Conservation (phyloP, 2,888 invertebrate species). For the Epiblema foenella region DNA sequence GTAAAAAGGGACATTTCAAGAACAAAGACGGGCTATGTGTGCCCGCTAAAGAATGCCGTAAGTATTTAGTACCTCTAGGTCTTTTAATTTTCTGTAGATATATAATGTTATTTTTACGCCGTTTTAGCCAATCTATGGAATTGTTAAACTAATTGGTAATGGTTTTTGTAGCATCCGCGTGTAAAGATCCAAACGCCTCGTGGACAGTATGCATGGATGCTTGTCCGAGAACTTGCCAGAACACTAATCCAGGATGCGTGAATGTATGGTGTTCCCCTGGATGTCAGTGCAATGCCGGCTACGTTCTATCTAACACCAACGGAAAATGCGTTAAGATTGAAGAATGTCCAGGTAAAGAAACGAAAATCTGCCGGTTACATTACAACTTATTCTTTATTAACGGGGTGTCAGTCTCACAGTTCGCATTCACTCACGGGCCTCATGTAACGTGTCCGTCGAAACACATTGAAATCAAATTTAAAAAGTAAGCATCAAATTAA, state of each 20-base stretch:
- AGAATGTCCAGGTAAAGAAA: slow-evolving; percentile 38
- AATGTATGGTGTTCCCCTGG: slow-evolving; percentile 21
- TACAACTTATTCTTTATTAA: no score
- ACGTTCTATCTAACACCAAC: slow-evolving; percentile 32
- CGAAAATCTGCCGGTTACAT: no score
- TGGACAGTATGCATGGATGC: slow-evolving; percentile 40
- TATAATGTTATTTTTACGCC: no score
- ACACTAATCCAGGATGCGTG: slow-evolving; percentile 37
- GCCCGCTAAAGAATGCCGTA: slow-evolving; percentile 36
- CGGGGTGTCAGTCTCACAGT: no score
- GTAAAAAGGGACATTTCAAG: slow-evolving; percentile 40
- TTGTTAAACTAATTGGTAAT: no score
- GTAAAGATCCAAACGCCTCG: slow-evolving; percentile 45
- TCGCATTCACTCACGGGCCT: no score
- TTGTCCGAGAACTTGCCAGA: slow-evolving; percentile 43
- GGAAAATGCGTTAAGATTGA: slow-evolving; percentile 40
- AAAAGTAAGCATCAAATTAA: no score
- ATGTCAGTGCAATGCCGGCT: slow-evolving; percentile 44
- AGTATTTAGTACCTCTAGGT: slow-evolving; percentile 7
- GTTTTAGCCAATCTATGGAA: no score
- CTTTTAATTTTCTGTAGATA: neutral
- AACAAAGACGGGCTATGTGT: slow-evolving; percentile 42
- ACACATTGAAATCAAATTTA: no score
- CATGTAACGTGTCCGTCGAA: no score
- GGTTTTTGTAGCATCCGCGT: slow-evolving; percentile 26